Evolutionary conservation across 2,888 invertebrate genomes (phyloP).

Genomic region (Agonum fuliginosum): DNA sequence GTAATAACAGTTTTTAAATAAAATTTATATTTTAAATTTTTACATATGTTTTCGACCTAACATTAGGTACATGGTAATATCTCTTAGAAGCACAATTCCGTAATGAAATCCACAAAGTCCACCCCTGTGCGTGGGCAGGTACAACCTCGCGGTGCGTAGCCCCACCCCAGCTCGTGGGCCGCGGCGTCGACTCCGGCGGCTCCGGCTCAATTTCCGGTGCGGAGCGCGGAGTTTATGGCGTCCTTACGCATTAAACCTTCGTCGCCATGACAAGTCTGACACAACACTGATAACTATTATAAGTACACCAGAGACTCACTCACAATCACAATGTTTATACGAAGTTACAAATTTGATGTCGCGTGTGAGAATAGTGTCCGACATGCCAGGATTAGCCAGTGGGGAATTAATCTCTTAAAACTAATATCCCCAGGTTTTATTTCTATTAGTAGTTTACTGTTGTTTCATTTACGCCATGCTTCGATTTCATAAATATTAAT

Average conservation of each 20-base stretch:
- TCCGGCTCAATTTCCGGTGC: constrained; percentile 55
- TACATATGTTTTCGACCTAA: too few species aligned
- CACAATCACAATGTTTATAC: constrained; percentile 52
- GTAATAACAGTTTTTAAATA: too few species aligned
- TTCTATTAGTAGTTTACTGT: too few species aligned
- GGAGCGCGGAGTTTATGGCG: constrained; percentile 50
- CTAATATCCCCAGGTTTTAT: neutral
- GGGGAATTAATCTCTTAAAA: constrained; percentile 34
- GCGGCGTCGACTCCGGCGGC: constrained; percentile 35
- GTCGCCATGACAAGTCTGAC: constrained; percentile 58
- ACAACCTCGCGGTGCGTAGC: neutral
- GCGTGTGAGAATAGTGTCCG: constrained; percentile 18
- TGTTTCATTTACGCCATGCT: neutral
- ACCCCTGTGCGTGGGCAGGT: too few species aligned
- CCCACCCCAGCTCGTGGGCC: neutral
- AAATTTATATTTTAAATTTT: too few species aligned
- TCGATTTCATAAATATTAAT: constrained; percentile 1
- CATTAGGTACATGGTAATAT: too few species aligned
- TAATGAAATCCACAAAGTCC: too few species aligned
- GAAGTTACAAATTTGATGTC: constrained; percentile 52
- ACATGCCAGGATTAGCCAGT: constrained; percentile 18
- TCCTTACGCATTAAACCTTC: constrained; percentile 60
- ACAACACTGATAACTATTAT: constrained; percentile 59
- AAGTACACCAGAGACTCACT: constrained; percentile 36
- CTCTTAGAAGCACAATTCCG: too few species aligned